phyloP scores from a whole-genome alignment of 2,113 vertebrate genomes.

The Elachura formosa region DNA sequence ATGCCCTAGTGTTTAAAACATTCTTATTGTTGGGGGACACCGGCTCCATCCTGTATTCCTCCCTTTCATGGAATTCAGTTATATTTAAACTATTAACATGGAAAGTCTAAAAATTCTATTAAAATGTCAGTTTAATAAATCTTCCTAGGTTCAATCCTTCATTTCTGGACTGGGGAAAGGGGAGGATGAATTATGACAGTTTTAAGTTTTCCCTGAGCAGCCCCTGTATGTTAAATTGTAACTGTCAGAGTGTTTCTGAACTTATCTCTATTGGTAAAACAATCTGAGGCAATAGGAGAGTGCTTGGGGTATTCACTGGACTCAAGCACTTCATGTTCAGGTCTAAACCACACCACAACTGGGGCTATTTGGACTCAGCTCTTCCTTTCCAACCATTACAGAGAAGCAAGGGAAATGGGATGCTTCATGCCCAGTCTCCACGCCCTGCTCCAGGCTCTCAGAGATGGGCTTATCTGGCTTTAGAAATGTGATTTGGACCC shows the following conservation, averaged over 20 bases:
- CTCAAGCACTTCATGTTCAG: background rate
- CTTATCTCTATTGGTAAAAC: slow-evolving; percentile 34
- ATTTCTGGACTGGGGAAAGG: slow-evolving; percentile 8
- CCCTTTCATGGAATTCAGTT: slow-evolving; percentile 55
- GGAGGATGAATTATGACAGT: slow-evolving; percentile 59
- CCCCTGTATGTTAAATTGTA: slow-evolving; percentile 35
- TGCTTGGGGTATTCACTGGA: background rate
- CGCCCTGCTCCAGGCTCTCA: background rate
- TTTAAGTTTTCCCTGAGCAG: slow-evolving; percentile 48
- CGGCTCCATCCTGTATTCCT: background rate
- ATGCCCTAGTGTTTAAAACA: slow-evolving; percentile 28
- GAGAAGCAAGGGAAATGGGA: background rate
- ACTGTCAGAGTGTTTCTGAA: background rate
- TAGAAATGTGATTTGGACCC: background rate
- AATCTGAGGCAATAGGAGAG: background rate
- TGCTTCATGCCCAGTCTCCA: background rate
- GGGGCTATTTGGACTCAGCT: background rate
- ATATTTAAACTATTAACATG: slow-evolving; percentile 63
- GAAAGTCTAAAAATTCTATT: slow-evolving; percentile 66
- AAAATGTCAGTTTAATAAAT: slow-evolving; percentile 70
- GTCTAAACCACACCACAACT: accelerated
- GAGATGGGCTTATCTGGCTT: background rate
- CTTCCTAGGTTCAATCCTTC: slow-evolving; percentile 61
- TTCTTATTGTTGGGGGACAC: slow-evolving; percentile 30
- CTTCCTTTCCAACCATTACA: background rate